Evolutionary conservation across 2,888 invertebrate species (phyloP), one percentile per base, ranked within the genome.

Genomic region (Trissoscelio sp.): DNA sequence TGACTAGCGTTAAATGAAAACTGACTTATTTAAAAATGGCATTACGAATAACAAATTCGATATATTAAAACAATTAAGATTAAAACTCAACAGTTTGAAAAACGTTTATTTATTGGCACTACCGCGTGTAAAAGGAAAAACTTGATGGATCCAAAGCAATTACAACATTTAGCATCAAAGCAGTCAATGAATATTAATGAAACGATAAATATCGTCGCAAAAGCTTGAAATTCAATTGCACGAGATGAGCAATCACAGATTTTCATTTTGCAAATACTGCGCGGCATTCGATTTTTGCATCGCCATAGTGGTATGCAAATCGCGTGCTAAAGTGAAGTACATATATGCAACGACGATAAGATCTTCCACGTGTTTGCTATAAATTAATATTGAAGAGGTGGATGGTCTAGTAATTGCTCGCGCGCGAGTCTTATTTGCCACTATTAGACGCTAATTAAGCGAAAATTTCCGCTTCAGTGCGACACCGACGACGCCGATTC

Each of bases 391-490:
- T 51, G 60, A 67, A 67, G 53, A 79, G 39, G 67, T 53, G 55
- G 73, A 73, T 73, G 73, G 58, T 60, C 62, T 62, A 62, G 73
- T 67, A 73, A 69, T 73, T 79, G 67, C 67, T 53, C 48, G 73
- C 58, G 46, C 67, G 44, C 72, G 73, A 69, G 64, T 55, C 79
- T 74, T 69, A 79, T 79, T 79, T 74, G 79, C 74, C 69, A 69
- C 69, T 62, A 79, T 74, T 67, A 74, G 73, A 60, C 58, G 60
- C 64, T 74, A 79, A 79, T 79, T 79, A 79, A 74, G 79, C 57
- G 69, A 74, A 74, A 79, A 79, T 73, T 79, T 67, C 42, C 51
- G 31, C 58, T 67, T 53, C 31, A 53, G 39, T 48, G 62, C 60
- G 53, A 64, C 66, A 48, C 66, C 66, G 48, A 73, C 44, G 44